Conservation (phyloP, 1,140 invertebrate species). For the Drosophila orosa region DNA sequence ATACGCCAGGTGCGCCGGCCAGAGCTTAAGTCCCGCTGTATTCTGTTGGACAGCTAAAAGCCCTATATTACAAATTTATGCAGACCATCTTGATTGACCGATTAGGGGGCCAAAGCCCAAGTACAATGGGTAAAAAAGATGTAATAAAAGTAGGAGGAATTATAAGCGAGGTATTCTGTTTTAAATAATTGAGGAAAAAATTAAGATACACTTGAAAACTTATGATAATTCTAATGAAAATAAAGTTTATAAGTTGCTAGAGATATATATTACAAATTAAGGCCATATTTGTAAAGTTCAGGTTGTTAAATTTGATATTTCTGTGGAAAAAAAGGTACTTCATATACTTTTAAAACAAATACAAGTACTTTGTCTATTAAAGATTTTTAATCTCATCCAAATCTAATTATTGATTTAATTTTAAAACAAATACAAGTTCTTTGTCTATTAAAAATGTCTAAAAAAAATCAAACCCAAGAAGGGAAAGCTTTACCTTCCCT, state of each 20-base stretch:
- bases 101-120: slow-evolving; percentile 26
- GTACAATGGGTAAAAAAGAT: slow-evolving; percentile 19
- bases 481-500: neutral
- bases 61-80: slow-evolving; percentile 46
- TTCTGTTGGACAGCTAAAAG: slow-evolving; percentile 33
- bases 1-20: slow-evolving; percentile 35
- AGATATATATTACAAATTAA: neutral
- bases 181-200: neutral
- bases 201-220: neutral
- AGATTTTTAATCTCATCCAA: too few species aligned
- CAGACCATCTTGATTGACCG: slow-evolving; percentile 48
- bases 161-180: neutral
- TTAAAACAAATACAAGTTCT: neutral
- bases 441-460: neutral
- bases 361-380: neutral
- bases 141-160: neutral
- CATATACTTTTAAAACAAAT: neutral
- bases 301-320: neutral
- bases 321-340: neutral
- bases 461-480: too few species aligned
- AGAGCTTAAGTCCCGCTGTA: slow-evolving; percentile 26
- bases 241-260: neutral
- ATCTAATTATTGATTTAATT: too few species aligned
- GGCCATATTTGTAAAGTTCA: neutral
- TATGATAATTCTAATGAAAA: neutral